Base-by-base conservation (phyloP, 1,140 invertebrate genomes). In the Drosophila bifasciata region DNA sequence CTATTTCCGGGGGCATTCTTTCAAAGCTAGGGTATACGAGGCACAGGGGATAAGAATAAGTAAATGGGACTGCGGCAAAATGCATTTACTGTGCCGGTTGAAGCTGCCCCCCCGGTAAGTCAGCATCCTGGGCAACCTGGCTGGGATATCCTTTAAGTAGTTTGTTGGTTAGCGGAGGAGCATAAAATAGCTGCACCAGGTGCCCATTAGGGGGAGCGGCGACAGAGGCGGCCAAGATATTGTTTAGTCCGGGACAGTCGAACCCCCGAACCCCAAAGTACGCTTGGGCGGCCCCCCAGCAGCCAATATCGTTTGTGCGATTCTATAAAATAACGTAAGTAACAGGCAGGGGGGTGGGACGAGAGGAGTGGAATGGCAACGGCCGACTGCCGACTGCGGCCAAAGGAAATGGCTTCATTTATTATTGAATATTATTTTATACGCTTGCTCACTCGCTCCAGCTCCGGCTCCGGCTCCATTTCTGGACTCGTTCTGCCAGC, bases 371-470 rank as follows among this genome's bases (percentile, higher is more conserved):
- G 28, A n/a, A n/a, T n/a, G 48, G 19, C 17, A 44, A 36, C 23
- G 41, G 28, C 62, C 69, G 48, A 32, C 28, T 32, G 25, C 25
- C 25, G 28, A 32, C 32, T 13, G 32, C 32, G 71, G 39, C 46
- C 55, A 57, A 70, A 78, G 83, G 78, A 88, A 88, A 88, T 88
- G 84, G 78, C 83, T 88, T 88, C 83, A 88, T 88, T 83, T 83
- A 88, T 88, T 88, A 88, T 88, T 86, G 84, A 88, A 88, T 89
- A 88, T 88, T 88, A 85, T 85, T 85, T 85, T 86, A 86, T 85
- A 86, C 83, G 81, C 81, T 76, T 76, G 72, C 76, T 73, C 59
- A 41, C 52, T 73, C 59, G 41, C 52, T 57, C 36, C 52, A 28
- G 64, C 46, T 79, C 53, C 25, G 40, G 43, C 51, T 39, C 21